Percentiles rank a stretch among this genome's conserved stretches.
phyloP scores from a whole-genome alignment of 2,888 invertebrate species.

The Harpalus rufipes region DNA sequence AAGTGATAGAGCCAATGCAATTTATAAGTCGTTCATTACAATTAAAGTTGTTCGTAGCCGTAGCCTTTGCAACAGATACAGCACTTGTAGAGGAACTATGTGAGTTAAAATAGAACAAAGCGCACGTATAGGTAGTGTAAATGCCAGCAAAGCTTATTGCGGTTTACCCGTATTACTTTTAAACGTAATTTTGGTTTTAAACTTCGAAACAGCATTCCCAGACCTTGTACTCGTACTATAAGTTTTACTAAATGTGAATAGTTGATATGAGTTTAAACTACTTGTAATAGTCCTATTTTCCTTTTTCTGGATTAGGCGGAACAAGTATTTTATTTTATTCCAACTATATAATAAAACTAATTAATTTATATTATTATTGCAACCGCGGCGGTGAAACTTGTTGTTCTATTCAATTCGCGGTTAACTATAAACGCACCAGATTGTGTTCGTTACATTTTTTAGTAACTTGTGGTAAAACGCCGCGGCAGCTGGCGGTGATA shows the following conservation, averaged over 20 bases:
- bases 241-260: conserved; percentile 42
- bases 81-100: conserved; percentile 26
- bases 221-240: not conserved
- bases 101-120: conserved; percentile 33
- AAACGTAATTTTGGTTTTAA: conserved; percentile 42
- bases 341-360: not conserved
- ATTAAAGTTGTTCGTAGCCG: not conserved
- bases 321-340: not conserved
- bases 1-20: not conserved
- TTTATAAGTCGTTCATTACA: not conserved
- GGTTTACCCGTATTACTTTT: conserved; percentile 46
- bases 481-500: too few species aligned
- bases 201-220: conserved; percentile 24
- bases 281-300: conserved; percentile 7
- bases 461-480: too few species aligned
- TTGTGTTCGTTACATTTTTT: too few species aligned
- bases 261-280: conserved; percentile 33
- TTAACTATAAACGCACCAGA: too few species aligned
- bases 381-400: too few species aligned
- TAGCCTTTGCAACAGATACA: conserved; percentile 14
- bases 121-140: conserved; percentile 34
- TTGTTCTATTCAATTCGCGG: too few species aligned
- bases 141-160: conserved; percentile 41
- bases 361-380: not conserved
- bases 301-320: not conserved